phyloP scores from a whole-genome alignment of 2,797 vertebrate species.

The Gallirallus australis region DNA sequence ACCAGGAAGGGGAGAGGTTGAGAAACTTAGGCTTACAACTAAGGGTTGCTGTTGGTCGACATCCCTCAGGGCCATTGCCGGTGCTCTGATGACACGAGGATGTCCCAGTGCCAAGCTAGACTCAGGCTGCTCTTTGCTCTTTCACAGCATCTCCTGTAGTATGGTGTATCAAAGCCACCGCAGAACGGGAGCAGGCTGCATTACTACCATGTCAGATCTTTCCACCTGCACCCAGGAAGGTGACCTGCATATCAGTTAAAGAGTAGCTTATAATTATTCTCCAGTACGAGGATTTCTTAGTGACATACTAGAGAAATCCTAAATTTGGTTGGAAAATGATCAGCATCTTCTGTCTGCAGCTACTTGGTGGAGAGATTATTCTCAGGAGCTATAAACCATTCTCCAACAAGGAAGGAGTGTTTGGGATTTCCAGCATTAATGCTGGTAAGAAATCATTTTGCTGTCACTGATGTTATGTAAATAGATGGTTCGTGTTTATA shows the following conservation, averaged over 20 bases:
- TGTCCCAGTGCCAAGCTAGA: background rate
- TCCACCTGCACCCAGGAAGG: background rate
- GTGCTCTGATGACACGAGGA: background rate
- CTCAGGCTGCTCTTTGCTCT: background rate
- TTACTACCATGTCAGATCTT: background rate
- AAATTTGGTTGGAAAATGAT: background rate
- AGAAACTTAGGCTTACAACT: background rate
- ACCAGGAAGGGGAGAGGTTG: background rate
- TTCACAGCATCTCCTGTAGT: accelerated
- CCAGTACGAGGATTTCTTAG: background rate
- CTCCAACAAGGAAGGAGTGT: constrained; percentile 32
- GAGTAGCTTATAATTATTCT: background rate
- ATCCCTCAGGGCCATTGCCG: background rate
- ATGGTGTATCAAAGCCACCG: background rate
- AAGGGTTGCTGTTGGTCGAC: background rate
- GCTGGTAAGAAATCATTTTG: constrained; percentile 52
- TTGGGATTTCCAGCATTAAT: constrained; percentile 51
- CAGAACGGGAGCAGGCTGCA: background rate
- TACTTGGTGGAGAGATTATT: background rate
- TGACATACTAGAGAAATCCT: background rate
- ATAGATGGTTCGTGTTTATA: constrained; percentile 66
- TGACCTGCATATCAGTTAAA: background rate
- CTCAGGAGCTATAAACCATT: constrained; percentile 18
- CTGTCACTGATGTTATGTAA: constrained; percentile 50
- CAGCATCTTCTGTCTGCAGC: background rate